These are phyloP conservation scores for Ascidia mentula DNA, from an alignment of 23 tunicate species.

Conservation along the genomic window DNA sequence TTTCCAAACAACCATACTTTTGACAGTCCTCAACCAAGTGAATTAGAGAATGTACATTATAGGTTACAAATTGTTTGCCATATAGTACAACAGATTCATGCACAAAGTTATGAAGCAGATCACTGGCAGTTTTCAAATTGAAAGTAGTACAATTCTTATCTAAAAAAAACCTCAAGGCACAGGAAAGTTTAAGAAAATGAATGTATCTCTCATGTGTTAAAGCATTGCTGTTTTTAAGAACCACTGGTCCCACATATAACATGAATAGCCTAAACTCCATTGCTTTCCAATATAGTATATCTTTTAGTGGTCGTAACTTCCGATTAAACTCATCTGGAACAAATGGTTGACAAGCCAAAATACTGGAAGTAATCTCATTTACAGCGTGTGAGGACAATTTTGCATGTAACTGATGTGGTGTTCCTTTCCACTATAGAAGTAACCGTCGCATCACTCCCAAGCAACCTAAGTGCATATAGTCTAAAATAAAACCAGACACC, in stretches of 20 bases:
- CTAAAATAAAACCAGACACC: conserved; percentile 45
- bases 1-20: conserved; percentile 34
- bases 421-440: conserved; percentile 24
- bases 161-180: conserved; percentile 4
- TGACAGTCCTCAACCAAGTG: conserved; percentile 29
- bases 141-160: neutral
- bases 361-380: neutral
- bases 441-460: conserved; percentile 38
- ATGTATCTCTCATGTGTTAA: conserved; percentile 9
- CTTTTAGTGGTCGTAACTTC: conserved; percentile 21
- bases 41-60: conserved; percentile 34
- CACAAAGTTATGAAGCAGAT: conserved; percentile 18
- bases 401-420: conserved; percentile 4
- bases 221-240: neutral
- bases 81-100: conserved; percentile 19
- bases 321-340: conserved; percentile 41
- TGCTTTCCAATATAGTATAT: conserved; percentile 44
- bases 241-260: conserved; percentile 11
- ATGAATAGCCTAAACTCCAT: conserved; percentile 39
- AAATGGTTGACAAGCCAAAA: neutral
- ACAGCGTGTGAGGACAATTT: neutral
- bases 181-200: neutral
- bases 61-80: conserved; percentile 28
- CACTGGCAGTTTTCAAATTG: neutral
- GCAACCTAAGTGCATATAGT: conserved; percentile 48